Conservation (phyloP, 2,888 invertebrate species). For the Ophioninae sp. region DNA sequence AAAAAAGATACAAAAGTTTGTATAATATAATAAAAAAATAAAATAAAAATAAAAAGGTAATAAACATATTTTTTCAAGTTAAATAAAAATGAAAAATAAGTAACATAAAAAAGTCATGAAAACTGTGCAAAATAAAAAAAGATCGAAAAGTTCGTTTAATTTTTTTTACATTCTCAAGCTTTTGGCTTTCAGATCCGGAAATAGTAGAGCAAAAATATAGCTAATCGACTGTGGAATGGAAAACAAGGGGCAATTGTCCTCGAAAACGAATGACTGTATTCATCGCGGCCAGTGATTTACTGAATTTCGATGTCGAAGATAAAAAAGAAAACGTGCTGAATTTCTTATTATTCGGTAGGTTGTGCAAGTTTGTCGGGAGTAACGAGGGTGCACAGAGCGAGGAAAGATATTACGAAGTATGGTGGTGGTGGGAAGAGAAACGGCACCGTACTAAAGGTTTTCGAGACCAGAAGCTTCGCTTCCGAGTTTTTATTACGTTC, state of each 20-base stretch:
- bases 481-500: slow-evolving; percentile 56
- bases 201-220: background rate
- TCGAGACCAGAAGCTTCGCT: slow-evolving; percentile 31
- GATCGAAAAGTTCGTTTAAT: background rate
- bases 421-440: background rate
- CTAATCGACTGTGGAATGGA: background rate
- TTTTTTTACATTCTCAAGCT: background rate
- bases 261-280: slow-evolving; percentile 1
- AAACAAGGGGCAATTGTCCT: slow-evolving; percentile 40
- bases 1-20: too few relatives aligned
- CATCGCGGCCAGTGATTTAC: slow-evolving; percentile 22
- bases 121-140: too few relatives aligned
- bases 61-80: too few relatives aligned
- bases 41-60: too few relatives aligned
- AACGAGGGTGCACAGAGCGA: slow-evolving; percentile 34
- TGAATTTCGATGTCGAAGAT: background rate
- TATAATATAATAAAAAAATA: too few relatives aligned
- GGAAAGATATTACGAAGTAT: slow-evolving; percentile 30
- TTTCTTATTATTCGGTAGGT: slow-evolving; percentile 52
- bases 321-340: slow-evolving; percentile 6
- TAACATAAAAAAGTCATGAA: too few relatives aligned
- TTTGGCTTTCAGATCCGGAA: background rate
- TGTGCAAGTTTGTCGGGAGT: slow-evolving; percentile 12
- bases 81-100: too few relatives aligned
- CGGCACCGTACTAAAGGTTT: slow-evolving; percentile 16